A percentile compares a stretch with the other conserved stretches of the same genome.
Evolutionary conservation across 2,888 invertebrate genomes (phyloP).

Genomic region (Temnothorax unifasciatus): DNA sequence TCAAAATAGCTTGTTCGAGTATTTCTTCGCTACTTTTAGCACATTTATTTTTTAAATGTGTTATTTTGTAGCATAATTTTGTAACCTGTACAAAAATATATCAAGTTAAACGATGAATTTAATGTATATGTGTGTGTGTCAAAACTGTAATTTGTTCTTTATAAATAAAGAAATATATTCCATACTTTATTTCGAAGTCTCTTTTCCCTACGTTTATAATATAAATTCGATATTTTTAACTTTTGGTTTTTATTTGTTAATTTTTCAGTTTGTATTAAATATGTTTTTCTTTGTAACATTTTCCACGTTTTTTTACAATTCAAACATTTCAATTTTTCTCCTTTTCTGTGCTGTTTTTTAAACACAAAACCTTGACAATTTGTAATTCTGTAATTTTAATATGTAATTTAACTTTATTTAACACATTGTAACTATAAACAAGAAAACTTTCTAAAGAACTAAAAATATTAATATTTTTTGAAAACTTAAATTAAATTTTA

Average conservation of each 20-base stretch:
- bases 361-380: slow-evolving; percentile 24
- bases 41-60: not conserved
- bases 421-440: not conserved
- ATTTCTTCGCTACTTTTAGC: not conserved
- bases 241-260: not conserved
- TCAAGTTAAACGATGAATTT: not conserved
- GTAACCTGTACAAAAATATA: not conserved
- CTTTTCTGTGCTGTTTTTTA: not conserved
- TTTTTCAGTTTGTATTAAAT: not conserved
- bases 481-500: not conserved
- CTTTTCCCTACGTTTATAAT: slow-evolving; percentile 10
- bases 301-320: not conserved
- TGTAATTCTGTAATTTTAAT: not conserved
- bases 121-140: not conserved
- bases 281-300: not conserved
- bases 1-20: not conserved
- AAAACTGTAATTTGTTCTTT: not conserved
- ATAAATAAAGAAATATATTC: too few species aligned
- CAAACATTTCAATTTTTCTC: not conserved
- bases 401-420: too few species aligned
- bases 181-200: slow-evolving; percentile 11
- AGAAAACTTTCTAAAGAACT: not conserved
- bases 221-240: not conserved
- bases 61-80: not conserved
- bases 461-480: not conserved